Base-by-base conservation (phyloP, 2,797 vertebrate species). In the Triplophysa yarkandensis region DNA sequence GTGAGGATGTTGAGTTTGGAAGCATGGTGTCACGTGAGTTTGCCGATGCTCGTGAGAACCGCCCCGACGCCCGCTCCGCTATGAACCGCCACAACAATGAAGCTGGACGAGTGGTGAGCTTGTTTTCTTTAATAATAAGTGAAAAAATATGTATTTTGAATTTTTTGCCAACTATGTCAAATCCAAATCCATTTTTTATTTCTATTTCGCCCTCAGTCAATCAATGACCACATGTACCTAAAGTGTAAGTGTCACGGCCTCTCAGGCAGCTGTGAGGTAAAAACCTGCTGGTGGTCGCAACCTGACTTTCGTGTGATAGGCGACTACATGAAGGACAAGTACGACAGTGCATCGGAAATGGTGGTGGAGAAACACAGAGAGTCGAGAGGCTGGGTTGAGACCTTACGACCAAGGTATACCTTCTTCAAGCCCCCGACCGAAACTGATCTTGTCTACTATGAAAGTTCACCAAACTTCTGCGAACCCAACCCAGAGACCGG, bases 81-180 rank as follows among this genome's bases (percentile, higher is more conserved):
- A 99, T 99, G 97, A 99, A 99, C 87, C 92, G 96, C 32, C 97
- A 98, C 83, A 99, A 99, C 93, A 98, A 99, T 0, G 97, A 99
- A 85, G 97, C 96, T 0, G 97, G 97, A 25, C 92, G 97, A 86
- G 93, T 91, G 71, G 97, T 99, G 44, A 73, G 88, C 66, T 21
- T 34, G 50, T 69, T 46, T 43, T 52, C 34, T 39, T 39, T 39
- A 11, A 11, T 10, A 39, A 2, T 39, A 39, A 39, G 36, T 39
- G 3, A 11, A 13, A 39, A 39, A 30, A 30, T 3, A 30, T 3
- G 11, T 23, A 16, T 2, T 28, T 6, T 62, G 4, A 6, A 17
- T 23, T 21, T 2, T 28, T 6, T 62, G 4, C 11, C 36, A 39
- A 39, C 5, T 6, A 60, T 13, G 16, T 23, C 55, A 58, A 70